Evolutionary conservation across 2,888 invertebrate genomes (phyloP), one percentile per base, ranked within the genome.

Genomic region (Patella ulyssiponensis): DNA sequence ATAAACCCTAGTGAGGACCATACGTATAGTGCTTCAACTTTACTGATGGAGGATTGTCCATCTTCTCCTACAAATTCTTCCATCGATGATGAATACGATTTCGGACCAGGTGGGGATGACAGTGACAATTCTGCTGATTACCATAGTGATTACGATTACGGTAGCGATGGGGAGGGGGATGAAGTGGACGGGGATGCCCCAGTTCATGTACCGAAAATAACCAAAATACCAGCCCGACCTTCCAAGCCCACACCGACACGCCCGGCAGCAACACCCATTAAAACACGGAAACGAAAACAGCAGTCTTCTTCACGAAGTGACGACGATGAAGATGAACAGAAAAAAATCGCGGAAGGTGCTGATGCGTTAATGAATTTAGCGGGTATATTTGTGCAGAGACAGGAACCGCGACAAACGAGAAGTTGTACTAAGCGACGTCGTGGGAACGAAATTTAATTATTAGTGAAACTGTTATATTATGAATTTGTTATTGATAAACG

Each of bases 1-100:
- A 95, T 95, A 76, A 96, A 96, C 87, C 96, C 97, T 0, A 96
- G 96, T 92, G 96, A 96, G 92, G 98, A 98, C 93, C 97, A 98
- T 92, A 97, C 97, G 75, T 98, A 97, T 93, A 96, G 96, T 82
- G 88, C 89, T 71, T 87, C 87, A 3, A 84, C 81, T 77, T 80
- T 87, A 33, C 83, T 84, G 72, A 81, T 81, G 14, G 79, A 80
- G 54, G 84, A 85, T 23, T 81, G 81, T 33, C 73, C 82, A 9
- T 86, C 87, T 44, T 82, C 83, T 12, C 88, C 89, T 2, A 93
- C 90, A 0, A 86, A 86, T 5, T 91, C 91, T n/a, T 91, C 91
- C 52, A 90, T 91, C 73, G 92, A 91, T 80, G 91, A 91, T 71
- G 91, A 90, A 77, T 92, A 91, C 80, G 91, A 91, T 79, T 91